Evolutionary conservation across 2,797 vertebrate species (phyloP), one percentile per base, ranked within the genome.

Genomic region (Notamacropus eugenii): DNA sequence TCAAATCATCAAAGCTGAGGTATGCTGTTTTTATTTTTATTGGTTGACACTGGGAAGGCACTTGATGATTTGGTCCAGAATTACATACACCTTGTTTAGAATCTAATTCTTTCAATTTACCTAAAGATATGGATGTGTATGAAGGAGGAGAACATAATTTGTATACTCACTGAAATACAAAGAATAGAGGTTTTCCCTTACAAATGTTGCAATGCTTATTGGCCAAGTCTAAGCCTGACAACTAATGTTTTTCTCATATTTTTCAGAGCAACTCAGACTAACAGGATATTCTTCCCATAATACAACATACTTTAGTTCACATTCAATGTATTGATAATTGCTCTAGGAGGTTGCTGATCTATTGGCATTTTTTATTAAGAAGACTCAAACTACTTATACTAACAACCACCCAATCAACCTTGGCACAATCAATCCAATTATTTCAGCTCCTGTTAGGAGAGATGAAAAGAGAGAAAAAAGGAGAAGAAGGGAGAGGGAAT

Each of bases 131-230:
- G 94, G 94, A 87, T 93, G 93, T 0, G 59, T 95, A 96, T 96
- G 91, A 97, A 93, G 95, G 96, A 94, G 95, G 96, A 92, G 82
- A 95, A 91, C 92, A 96, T 97, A 97, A 93, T 97, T 97, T 98
- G 97, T 95, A 95, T 96, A 95, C 94, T 96, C 98, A 98, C 95
- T 97, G 97, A 98, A 98, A 98, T 96, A 90, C 96, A 94, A 97
- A 97, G 97, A 97, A 95, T 96, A 98, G 98, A 40, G 6, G 6
- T 82, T 82, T 96, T 97, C 97, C 97, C 90, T 94, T 98, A 94
- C 97, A 97, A 97, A 98, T 95, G 93, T 97, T 95, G 96, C 93
- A 96, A 93, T 94, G 95, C 94, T 92, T 96, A 95, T 96, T 97
- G 98, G 97, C 96, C 93, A 95, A 98, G 95, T 82, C 67, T 82